Percentiles rank a stretch among this genome's conserved stretches.
Evolutionary conservation across 1,140 invertebrate genomes (phyloP).

Genomic region (Papilio glaucus): DNA sequence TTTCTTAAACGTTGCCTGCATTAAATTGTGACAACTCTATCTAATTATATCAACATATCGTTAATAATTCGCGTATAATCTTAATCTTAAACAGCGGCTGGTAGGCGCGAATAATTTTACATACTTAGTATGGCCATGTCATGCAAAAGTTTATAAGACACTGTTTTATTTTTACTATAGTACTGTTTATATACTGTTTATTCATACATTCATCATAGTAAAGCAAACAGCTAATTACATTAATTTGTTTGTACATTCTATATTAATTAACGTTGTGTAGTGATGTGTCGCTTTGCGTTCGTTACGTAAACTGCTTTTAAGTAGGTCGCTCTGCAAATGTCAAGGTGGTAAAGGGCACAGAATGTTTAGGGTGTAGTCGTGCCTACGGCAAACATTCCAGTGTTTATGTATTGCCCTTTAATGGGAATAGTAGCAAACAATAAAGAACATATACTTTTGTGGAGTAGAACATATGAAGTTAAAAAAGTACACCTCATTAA

Average conservation of each 20-base stretch:
- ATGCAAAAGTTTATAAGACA: no score
- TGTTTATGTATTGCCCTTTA: not conserved
- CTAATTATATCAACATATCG: not conserved
- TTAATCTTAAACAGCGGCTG: no score
- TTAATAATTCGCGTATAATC: not conserved
- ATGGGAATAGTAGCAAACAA: not conserved
- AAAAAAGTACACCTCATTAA: no score
- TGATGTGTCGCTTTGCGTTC: not conserved
- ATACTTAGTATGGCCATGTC: no score
- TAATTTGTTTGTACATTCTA: no score
- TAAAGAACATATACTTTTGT: not conserved
- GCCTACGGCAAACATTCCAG: not conserved
- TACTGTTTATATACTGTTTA: no score
- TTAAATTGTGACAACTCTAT: not conserved
- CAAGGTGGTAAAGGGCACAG: not conserved
- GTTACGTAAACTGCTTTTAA: not conserved
- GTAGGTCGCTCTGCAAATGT: constrained; percentile 12
- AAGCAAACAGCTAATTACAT: no score
- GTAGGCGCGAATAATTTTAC: no score
- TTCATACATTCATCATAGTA: no score
- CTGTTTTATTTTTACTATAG: no score
- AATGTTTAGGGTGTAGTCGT: constrained; percentile 4
- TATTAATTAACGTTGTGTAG: no score
- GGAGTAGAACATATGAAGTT: no score
- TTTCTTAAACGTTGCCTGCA: not conserved